Evolutionary conservation across 2,797 vertebrate species (phyloP), one percentile per base, ranked within the genome.

Genomic region (Xenentodon cancila): DNA sequence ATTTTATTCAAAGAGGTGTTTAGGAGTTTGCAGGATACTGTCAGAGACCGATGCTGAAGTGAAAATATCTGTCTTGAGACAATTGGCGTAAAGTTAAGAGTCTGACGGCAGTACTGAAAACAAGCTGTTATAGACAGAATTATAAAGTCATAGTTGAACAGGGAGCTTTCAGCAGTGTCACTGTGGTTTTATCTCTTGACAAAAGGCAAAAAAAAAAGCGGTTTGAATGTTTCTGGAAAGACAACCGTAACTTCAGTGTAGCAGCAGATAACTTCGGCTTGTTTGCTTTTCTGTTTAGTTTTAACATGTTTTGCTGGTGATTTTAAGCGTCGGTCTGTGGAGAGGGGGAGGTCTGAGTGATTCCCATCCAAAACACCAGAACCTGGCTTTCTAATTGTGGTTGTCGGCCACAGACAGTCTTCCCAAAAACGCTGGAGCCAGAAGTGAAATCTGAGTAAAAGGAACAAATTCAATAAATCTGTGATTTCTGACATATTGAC

Each of bases 321-420:
- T 79, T 74, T 73, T 47, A 20, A 78, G 58, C 83, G 69, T 66
- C 27, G 9, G 53, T 70, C 37, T 73, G 67, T 71, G 70, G 27
- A 71, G 37, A 71, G 47, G 32, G 34, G 51, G 58, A 75, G 60
- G 66, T 25, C 65, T 65, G 69, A 81, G 73, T 68, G 77, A 71
- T 77, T 79, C 50, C 60, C 9, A 25, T 76, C 47, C 69, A 84
- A 71, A 68, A 74, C 69, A 73, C 20, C 64, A 73, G 61, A 66
- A 56, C 64, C 79, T 62, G 56, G 73, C 67, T 76, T 88, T 85
- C 60, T 74, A 51, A 78, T 82, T 77, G 78, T 73, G 71, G 81
- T 71, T 18, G 37, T 25, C 47, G 64, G 57, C 63, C 58, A 54
- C 45, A n/a, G 61, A 73, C 58, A 49, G 64, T 65, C 48, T 59